phyloP scores from a whole-genome alignment of 2,888 invertebrate species.

The Cordilura impudica region DNA sequence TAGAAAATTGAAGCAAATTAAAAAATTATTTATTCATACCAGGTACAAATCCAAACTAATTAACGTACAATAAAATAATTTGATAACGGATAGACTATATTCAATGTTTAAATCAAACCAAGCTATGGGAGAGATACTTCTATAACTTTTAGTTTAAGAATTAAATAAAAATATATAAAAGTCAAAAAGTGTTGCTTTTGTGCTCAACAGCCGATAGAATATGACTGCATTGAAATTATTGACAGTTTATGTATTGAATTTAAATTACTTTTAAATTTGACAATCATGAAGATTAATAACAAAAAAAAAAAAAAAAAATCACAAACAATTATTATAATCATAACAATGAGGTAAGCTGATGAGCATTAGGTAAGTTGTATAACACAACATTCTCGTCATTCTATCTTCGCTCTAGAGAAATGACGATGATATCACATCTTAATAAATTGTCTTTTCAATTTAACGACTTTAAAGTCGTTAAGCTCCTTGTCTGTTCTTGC shows the following conservation, averaged over 20 bases:
- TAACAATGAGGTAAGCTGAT: neutral
- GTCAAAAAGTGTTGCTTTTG: neutral
- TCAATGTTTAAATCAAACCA: neutral
- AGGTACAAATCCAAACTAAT: neutral
- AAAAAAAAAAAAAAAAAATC: no score
- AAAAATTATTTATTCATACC: neutral
- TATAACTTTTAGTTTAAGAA: constrained; percentile 1
- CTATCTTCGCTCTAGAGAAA: neutral
- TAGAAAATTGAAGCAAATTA: no score
- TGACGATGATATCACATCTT: constrained; percentile 5
- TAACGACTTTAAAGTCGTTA: no score
- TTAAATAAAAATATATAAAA: neutral
- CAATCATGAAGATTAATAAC: neutral
- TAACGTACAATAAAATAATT: neutral
- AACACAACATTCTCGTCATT: neutral
- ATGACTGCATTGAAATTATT: constrained; percentile 6
- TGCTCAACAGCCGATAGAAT: neutral
- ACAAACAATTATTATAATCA: neutral
- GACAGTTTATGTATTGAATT: constrained; percentile 36
- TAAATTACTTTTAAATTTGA: constrained; percentile 21
- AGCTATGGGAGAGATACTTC: constrained; percentile 14
- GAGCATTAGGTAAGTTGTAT: no score
- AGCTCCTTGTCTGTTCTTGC: neutral
- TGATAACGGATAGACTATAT: no score
- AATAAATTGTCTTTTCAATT: neutral